phyloP scores from a whole-genome alignment of 37 sponge, comb jelly and placozoan genomes.

The Amphimedon queenslandica region DNA sequence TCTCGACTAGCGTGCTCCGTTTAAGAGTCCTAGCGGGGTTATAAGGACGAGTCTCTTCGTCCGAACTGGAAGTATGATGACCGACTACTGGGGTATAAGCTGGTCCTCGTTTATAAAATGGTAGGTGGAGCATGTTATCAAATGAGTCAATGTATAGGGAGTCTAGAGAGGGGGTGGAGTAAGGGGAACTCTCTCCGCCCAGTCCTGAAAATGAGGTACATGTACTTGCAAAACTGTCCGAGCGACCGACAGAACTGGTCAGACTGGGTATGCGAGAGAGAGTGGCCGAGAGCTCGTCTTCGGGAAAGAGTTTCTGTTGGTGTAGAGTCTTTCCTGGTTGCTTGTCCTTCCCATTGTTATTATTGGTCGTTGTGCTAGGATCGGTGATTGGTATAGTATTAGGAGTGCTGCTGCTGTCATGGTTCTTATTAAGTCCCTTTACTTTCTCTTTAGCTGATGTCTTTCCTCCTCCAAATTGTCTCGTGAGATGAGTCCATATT shows the following conservation, averaged over 20 bases:
- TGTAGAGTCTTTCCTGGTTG: not conserved
- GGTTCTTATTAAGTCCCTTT: not conserved
- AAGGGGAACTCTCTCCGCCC: constrained; percentile 43
- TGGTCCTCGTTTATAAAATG: not conserved
- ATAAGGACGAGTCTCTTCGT: constrained; percentile 2
- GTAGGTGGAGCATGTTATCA: not conserved
- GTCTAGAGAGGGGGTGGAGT: constrained; percentile 42
- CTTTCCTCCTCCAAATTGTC: not conserved
- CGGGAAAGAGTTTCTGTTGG: not conserved
- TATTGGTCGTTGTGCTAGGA: not conserved
- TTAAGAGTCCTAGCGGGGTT: not conserved
- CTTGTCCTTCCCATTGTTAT: not conserved
- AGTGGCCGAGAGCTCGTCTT: not conserved
- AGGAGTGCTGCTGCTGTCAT: not conserved
- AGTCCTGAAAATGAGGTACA: constrained; percentile 3
- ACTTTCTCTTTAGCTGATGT: not conserved
- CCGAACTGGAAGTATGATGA: not conserved
- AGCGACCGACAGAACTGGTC: constrained; percentile 2
- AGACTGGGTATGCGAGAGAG: constrained; percentile 5
- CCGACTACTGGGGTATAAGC: not conserved
- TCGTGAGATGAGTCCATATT: too few relatives aligned
- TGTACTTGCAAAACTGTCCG: constrained; percentile 7
- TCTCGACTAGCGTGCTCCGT: not conserved
- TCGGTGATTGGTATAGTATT: not conserved
- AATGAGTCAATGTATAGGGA: constrained; percentile 37